These are phyloP conservation scores for Pluvialis apricaria DNA, from an alignment of 2,113 vertebrate genomes.

Conservation along the genomic window DNA sequence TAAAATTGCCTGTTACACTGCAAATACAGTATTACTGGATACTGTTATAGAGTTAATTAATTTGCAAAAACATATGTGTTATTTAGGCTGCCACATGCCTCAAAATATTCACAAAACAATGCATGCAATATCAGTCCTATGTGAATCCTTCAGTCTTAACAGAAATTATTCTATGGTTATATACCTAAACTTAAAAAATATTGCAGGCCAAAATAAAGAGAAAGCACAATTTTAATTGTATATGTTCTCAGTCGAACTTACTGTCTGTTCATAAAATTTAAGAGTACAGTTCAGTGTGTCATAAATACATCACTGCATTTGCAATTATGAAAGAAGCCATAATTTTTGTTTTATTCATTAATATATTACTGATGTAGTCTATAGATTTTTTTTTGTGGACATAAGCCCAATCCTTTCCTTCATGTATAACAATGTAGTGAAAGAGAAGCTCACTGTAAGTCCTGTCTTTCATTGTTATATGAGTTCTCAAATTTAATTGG, in stretches of 20 bases:
- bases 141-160: not conserved
- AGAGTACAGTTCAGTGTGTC: not conserved
- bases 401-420: not conserved
- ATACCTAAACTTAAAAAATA: not conserved
- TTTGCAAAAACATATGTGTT: conserved; percentile 17
- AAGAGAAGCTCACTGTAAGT: not conserved
- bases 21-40: conserved; percentile 7
- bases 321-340: not conserved
- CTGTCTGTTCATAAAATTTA: not conserved
- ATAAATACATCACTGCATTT: not conserved
- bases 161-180: not conserved
- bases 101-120: conserved; percentile 19
- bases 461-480: not conserved
- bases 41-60: conserved; percentile 47
- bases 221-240: not conserved
- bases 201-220: not conserved
- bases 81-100: not conserved
- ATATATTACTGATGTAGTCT: not conserved
- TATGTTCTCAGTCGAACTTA: not conserved
- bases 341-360: not conserved
- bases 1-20: conserved; percentile 47
- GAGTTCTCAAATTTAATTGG: not conserved
- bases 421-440: not conserved
- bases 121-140: not conserved
- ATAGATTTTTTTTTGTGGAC: not conserved